Conservation (phyloP, 1,140 invertebrate genomes). For the Brachionus calyciflorus region DNA sequence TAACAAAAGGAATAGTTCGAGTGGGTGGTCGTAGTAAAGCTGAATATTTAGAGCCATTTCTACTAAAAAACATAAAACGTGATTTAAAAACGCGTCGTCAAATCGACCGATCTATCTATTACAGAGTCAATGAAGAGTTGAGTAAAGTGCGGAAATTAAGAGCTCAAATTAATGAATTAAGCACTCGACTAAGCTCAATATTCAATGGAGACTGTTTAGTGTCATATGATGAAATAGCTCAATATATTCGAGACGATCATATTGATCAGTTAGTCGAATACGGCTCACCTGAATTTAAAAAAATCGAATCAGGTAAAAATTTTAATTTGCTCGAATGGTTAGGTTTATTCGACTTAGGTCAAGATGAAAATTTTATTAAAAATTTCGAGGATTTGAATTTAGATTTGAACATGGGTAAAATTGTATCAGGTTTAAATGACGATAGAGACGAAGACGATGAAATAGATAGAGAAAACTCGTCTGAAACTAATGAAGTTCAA, state of each 20-base stretch:
- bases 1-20: not conserved
- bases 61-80: not conserved
- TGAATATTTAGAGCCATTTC: not conserved
- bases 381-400: not conserved
- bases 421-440: not conserved
- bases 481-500: too few relatives aligned
- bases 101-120: not conserved
- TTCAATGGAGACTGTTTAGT: not conserved
- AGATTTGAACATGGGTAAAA: not conserved
- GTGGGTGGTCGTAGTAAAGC: not conserved
- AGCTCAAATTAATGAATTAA: not conserved
- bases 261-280: not conserved
- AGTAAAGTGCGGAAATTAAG: not conserved
- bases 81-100: not conserved
- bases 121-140: not conserved
- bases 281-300: too few relatives aligned
- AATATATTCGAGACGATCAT: not conserved
- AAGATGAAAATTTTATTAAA: not conserved
- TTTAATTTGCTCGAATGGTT: not conserved
- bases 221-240: not conserved
- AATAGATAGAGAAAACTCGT: too few relatives aligned
- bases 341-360: too few relatives aligned
- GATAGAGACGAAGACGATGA: not conserved
- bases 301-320: not conserved
- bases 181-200: not conserved